Evolutionary conservation across 2,113 vertebrate genomes (phyloP).

Genomic region (Esox niger): DNA sequence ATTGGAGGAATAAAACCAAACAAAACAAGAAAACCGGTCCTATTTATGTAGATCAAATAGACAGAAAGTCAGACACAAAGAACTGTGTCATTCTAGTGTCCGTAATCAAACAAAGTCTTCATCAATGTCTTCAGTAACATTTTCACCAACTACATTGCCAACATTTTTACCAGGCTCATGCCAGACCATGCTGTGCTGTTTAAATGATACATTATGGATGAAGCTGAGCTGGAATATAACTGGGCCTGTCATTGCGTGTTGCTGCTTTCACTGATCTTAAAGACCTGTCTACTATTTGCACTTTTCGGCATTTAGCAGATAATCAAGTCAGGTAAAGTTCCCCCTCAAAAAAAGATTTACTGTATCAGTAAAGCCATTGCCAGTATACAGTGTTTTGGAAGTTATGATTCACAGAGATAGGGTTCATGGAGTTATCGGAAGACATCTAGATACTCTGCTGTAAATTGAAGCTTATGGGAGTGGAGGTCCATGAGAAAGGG

Average conservation of each 20-base stretch:
- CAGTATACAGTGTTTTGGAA: no score
- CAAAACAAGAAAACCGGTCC: conserved; percentile 39
- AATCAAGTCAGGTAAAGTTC: no score
- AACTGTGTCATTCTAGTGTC: conserved; percentile 54
- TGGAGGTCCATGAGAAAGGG: no score
- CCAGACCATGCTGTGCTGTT: conserved; percentile 39
- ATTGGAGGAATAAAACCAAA: no score
- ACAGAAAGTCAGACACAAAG: conserved; percentile 52
- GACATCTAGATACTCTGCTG: no score
- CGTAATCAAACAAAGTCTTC: conserved; percentile 55
- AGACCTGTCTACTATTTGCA: conserved; percentile 37
- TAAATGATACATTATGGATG: conserved; percentile 64
- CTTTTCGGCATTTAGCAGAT: no score
- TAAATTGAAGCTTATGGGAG: no score
- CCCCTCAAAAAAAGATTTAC: no score
- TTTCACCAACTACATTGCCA: conserved; percentile 65
- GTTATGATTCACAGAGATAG: no score
- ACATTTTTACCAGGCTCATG: conserved; percentile 66
- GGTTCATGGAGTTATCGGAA: no score
- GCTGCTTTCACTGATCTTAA: conserved; percentile 54
- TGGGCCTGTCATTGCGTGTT: conserved; percentile 42
- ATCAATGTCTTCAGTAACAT: conserved; percentile 62
- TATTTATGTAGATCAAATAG: neutral
- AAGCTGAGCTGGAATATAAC: conserved; percentile 56
- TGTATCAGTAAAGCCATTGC: no score